Percentiles rank a stretch among this genome's conserved stretches.
phyloP scores from a whole-genome alignment of 2,113 vertebrate species.

The Labrus mixtus region DNA sequence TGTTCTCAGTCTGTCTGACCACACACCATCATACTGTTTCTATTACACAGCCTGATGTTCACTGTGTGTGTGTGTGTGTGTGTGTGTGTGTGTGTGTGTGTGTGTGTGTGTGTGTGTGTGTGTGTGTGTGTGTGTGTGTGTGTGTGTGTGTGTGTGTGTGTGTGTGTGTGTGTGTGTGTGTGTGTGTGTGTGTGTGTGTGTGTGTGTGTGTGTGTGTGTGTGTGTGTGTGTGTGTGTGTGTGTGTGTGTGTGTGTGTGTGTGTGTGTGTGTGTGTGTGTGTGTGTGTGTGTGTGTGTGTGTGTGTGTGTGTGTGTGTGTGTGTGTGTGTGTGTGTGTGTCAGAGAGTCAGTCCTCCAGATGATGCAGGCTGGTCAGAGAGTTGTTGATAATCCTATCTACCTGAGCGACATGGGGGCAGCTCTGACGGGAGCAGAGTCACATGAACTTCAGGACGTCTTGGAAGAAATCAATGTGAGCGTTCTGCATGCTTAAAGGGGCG shows the following conservation, averaged over 20 bases:
- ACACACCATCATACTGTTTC: not conserved
- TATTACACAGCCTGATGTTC: no score
- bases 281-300: constrained; percentile 15
- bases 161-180: constrained; percentile 15
- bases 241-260: constrained; percentile 15
- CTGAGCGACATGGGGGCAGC: constrained; percentile 98
- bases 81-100: not conserved
- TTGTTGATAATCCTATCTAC: constrained; percentile 98
- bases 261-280: constrained; percentile 17
- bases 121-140: constrained; percentile 15
- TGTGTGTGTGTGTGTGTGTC: constrained; percentile 20
- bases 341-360: constrained; percentile 99
- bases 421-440: constrained; percentile 93
- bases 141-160: constrained; percentile 17
- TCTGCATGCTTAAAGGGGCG: not conserved
- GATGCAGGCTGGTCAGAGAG: constrained; percentile 98
- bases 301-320: not conserved
- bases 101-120: constrained; percentile 6
- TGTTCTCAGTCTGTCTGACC: not conserved
- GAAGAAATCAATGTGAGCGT: constrained; percentile 93
- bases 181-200: constrained; percentile 1
- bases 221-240: constrained; percentile 6
- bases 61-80: constrained; percentile 12
- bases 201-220: not conserved
- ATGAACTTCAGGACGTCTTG: constrained; percentile 94